Evolutionary conservation across 2,797 vertebrate species (phyloP).

Genomic region (Echiichthys vipera): DNA sequence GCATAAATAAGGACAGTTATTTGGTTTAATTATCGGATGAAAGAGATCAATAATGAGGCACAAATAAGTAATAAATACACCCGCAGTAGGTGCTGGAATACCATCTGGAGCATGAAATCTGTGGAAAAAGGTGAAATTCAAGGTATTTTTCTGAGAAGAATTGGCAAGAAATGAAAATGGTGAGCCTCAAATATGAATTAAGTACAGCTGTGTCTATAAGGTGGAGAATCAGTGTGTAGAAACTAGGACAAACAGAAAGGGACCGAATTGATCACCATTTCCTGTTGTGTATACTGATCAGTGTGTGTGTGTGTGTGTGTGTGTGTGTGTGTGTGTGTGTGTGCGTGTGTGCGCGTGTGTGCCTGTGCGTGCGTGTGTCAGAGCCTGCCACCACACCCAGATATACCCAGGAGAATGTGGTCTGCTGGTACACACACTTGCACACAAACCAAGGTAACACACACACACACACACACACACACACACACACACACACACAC

Average conservation of each 20-base stretch:
- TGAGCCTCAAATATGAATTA: not conserved
- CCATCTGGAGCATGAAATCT: not conserved
- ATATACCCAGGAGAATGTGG: conserved; percentile 22
- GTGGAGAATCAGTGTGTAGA: conserved; percentile 2
- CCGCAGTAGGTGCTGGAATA: not conserved
- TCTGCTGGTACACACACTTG: conserved; percentile 8
- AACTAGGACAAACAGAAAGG: conserved; percentile 13
- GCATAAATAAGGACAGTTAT: not conserved
- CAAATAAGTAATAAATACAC: conserved; percentile 7
- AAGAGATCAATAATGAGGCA: not conserved
- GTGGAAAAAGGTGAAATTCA: not conserved
- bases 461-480: not conserved
- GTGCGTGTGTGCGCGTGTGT: not conserved
- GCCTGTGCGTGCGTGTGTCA: not conserved
- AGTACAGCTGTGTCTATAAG: not conserved
- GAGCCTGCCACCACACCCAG: conserved; percentile 3
- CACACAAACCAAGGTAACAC: conserved; percentile 42
- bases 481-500: conserved; percentile 1
- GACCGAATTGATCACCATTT: not conserved
- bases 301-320: not conserved
- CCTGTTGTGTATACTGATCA: conserved; percentile 24
- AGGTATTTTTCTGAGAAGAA: not conserved
- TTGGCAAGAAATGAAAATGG: not conserved
- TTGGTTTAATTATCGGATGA: not conserved
- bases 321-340: not conserved